These are phyloP conservation scores for Erpetoichthys calabaricus DNA, from an alignment of 2,797 vertebrate species.

Conservation along the genomic window DNA sequence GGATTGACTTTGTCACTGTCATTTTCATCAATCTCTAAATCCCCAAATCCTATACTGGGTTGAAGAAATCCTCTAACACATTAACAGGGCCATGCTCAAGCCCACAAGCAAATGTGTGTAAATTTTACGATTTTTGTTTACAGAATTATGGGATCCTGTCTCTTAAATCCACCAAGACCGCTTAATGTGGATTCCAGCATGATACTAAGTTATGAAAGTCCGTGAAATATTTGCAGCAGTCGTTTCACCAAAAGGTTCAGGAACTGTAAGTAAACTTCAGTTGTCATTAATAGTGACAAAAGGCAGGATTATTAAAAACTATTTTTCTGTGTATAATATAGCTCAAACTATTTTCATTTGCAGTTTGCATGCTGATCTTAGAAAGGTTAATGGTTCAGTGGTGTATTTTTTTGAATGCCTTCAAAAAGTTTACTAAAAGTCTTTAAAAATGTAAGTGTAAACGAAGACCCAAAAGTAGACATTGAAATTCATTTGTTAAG, in stretches of 20 bases:
- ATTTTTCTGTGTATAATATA: no score
- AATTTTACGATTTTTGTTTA: constrained; percentile 15
- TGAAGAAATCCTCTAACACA: constrained; percentile 40
- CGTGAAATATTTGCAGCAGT: constrained; percentile 17
- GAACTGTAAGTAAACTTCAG: no score
- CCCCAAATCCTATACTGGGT: constrained; percentile 68
- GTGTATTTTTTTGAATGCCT: no score
- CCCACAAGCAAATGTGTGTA: constrained; percentile 17
- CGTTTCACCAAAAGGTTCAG: constrained; percentile 8
- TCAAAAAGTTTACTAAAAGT: no score
- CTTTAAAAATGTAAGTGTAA: no score
- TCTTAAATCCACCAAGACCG: constrained; percentile 1
- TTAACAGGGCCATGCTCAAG: constrained; percentile 19
- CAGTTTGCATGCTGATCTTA: no score
- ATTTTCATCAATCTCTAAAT: constrained; percentile 55
- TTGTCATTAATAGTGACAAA: no score
- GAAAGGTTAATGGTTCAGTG: no score
- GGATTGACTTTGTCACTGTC: constrained; percentile 44
- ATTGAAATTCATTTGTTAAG: no score
- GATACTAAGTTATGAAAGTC: constrained; percentile 22
- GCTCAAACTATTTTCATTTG: no score
- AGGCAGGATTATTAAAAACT: no score
- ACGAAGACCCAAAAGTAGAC: no score
- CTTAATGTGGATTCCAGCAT: constrained; percentile 6
- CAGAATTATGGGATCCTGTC: constrained; percentile 12